Evolutionary conservation across 2,113 vertebrate genomes (phyloP), one percentile per base, ranked within the genome.

Genomic region (Acinonyx jubatus): DNA sequence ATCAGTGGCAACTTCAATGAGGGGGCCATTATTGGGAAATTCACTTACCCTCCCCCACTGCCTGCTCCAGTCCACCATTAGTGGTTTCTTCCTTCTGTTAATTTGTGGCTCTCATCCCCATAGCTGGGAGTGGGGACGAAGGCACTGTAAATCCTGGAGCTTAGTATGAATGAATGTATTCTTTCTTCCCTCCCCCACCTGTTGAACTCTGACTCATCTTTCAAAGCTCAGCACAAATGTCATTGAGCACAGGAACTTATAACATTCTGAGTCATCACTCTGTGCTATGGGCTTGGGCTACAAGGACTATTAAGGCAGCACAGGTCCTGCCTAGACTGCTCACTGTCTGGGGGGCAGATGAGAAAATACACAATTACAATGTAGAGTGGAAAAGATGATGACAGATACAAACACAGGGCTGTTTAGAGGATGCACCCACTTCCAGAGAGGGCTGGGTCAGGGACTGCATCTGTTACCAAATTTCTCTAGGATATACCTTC

Each of bases 121-220:
- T 57, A 63, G 21, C 45, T 45, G 29, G n/a, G 31, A 41, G 38
- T 48, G 15, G 25, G 8, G 73, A 80, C 10, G 63, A 81, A 89
- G 95, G 23, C 66, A 78, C 45, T 86, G 14, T 19, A 89, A 94
- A 38, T 36, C 50, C 57, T 23, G 12, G 9, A 86, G 41, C 52
- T 84, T 29, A 73, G 48, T 74, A 73, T 3, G 55, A 86, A 11
- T 16, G n/a, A 93, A 9, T 27, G 82, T 79, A 63, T 88, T 87
- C 52, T 96, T 63, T 45, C 45, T 21, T 61, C 27, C 23, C 9
- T 89, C 38, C 2, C 11, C 68, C 48, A 93, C 52, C 85, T 97
- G 82, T 96, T 97, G 91, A 80, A 68, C 66, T 81, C 48, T 94
- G 95, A 97, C 50, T 85, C 86, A 93, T 93, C 63, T 88, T 96